Percentiles rank a stretch among this genome's conserved stretches.
phyloP scores from a whole-genome alignment of 2,888 invertebrate species.

The Leucoma salicis region DNA sequence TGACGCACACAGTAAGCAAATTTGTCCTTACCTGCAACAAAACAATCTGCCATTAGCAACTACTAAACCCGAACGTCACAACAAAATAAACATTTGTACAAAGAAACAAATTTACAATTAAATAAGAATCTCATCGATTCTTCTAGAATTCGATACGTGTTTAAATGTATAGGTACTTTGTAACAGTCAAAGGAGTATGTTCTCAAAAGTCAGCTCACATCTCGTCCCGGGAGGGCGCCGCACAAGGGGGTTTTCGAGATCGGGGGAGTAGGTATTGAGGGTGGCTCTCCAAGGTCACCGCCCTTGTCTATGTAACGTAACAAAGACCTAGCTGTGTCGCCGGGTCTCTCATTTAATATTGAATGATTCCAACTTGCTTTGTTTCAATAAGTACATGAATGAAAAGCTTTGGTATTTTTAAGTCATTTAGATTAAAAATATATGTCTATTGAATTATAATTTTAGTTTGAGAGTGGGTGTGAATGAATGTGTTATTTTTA shows the following conservation, averaged over 20 bases:
- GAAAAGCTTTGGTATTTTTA: conserved; percentile 13
- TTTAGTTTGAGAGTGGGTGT: background rate
- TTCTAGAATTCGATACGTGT: conserved; percentile 25
- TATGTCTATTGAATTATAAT: background rate
- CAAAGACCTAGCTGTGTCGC: conserved; percentile 68
- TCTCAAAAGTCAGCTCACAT: conserved; percentile 70
- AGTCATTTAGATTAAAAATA: conserved; percentile 1
- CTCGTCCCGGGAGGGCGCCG: conserved; percentile 44
- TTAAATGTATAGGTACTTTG: conserved; percentile 36
- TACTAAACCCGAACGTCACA: conserved; percentile 10
- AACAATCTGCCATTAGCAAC: conserved; percentile 10
- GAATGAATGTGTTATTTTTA: background rate
- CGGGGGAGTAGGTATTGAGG: conserved; percentile 23
- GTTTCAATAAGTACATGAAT: conserved; percentile 25
- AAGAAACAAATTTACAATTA: conserved; percentile 10
- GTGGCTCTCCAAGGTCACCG: conserved; percentile 69
- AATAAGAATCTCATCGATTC: conserved; percentile 24
- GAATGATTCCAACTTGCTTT: conserved; percentile 41
- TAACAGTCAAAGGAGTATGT: conserved; percentile 56
- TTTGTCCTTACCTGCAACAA: conserved; percentile 43
- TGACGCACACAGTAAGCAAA: conserved; percentile 9
- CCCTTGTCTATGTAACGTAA: conserved; percentile 71
- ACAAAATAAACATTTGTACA: conserved; percentile 9
- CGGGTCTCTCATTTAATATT: conserved; percentile 63
- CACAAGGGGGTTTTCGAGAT: conserved; percentile 20